These are phyloP conservation scores for Abrostola triplasia DNA, from an alignment of 2,888 invertebrate species.

Conservation along the genomic window DNA sequence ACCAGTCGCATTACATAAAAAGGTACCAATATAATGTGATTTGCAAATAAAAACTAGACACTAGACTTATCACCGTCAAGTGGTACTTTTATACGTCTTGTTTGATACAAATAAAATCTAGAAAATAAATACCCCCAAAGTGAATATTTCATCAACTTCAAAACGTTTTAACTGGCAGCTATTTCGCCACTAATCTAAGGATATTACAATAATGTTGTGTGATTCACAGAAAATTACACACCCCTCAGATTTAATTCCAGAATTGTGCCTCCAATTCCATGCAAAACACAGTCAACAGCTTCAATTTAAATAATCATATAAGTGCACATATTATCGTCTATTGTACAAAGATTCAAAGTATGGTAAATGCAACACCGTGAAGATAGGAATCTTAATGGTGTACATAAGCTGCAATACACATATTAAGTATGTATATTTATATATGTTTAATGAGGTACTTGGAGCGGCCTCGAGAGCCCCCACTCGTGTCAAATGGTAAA, in stretches of 20 bases:
- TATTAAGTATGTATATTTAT: slow-evolving; percentile 49
- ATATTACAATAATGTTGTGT: slow-evolving; percentile 20
- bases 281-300: slow-evolving; percentile 47
- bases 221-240: slow-evolving; percentile 43
- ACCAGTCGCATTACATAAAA: too few species aligned
- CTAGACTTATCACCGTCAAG: too few species aligned
- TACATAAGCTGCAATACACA: slow-evolving; percentile 58
- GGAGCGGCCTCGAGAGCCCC: slow-evolving; percentile 42
- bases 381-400: slow-evolving; percentile 70
- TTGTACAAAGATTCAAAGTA: slow-evolving; percentile 46
- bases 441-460: slow-evolving; percentile 46
- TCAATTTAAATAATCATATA: slow-evolving; percentile 58
- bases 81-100: too few species aligned
- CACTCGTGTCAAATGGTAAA: slow-evolving; percentile 44
- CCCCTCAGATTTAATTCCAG: slow-evolving; percentile 20
- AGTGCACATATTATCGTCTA: slow-evolving; percentile 49
- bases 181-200: neutral
- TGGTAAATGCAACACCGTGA: slow-evolving; percentile 49
- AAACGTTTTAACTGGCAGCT: too few species aligned
- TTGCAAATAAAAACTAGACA: too few species aligned
- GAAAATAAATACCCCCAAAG: too few species aligned
- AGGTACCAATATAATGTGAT: too few species aligned
- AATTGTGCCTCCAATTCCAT: slow-evolving; percentile 37
- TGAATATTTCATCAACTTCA: too few species aligned
- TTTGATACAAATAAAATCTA: too few species aligned